Percentiles rank a stretch among this genome's conserved stretches.
Conservation (phyloP, 2,797 vertebrate genomes). For the Gallinago nigripennis region DNA sequence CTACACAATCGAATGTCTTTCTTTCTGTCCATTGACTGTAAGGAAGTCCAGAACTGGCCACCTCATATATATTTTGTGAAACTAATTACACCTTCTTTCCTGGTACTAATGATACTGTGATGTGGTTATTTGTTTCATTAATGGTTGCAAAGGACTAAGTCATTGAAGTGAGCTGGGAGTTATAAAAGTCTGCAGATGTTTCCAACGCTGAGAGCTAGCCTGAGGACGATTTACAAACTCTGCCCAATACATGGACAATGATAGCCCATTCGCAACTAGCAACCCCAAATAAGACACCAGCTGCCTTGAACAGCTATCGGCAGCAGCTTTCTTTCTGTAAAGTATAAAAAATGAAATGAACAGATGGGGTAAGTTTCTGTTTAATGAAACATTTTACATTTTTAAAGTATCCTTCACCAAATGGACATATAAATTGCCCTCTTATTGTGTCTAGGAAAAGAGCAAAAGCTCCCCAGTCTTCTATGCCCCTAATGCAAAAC, state of each 20-base stretch:
- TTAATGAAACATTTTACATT: background rate
- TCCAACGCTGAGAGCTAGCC: background rate
- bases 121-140: background rate
- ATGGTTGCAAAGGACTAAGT: background rate
- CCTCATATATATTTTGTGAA: background rate
- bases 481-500: rapidly evolving
- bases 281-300: background rate
- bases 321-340: background rate
- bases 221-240: background rate
- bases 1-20: background rate
- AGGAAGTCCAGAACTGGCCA: background rate
- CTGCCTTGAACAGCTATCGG: background rate
- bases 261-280: background rate
- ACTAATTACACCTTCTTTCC: background rate
- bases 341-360: background rate
- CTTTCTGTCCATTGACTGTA: background rate
- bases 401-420: background rate
- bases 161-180: background rate
- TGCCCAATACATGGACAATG: background rate
- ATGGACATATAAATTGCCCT: background rate
- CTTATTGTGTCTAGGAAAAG: background rate
- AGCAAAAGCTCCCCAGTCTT: background rate
- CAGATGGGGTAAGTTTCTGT: background rate
- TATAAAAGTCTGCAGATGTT: background rate
- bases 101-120: background rate